Base-by-base conservation (phyloP, 1,140 invertebrate genomes). In the Leptinotarsa lineolata region DNA sequence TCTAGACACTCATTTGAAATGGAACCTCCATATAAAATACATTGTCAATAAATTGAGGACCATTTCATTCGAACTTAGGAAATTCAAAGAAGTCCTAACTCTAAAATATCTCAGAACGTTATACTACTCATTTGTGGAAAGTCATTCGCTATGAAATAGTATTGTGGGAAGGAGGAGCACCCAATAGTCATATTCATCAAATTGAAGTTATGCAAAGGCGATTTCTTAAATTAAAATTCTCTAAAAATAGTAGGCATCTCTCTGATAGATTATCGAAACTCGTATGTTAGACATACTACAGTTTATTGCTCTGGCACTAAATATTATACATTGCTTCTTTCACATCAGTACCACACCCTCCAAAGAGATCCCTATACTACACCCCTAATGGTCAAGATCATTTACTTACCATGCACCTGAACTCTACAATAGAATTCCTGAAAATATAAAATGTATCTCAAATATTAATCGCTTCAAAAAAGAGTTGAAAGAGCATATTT, bases 51-150 rank as follows among this genome's bases (percentile, higher is more conserved):
- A 63, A 24, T 24, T 24, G 60, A 63, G 18, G 60, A 6, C 22
- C 60, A 24, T 5, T 24, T 20, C 5, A 63, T 21, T 6, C 5
- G 11, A 20, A 20, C 11, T 24, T 12, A 63, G 18, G 18, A 20
- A 20, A 20, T 16, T 21, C 60, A 20, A 20, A 63, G 22, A 63
- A 21, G 5, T 63, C 60, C 60, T 21, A 20, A 5, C 60, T 6
- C 18, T 24, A 11, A 24, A 63, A 16, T 16, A 21, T 12, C 18
- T 63, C n/a, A n/a, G n/a, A n/a, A n/a, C n/a, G n/a, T n/a, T 13
- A 58, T 66, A 66, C 22, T 66, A 66, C 64, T 66, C 64, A 2
- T 20, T 66, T 66, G 64, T 66, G 22, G 64, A 66, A 66, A 30
- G 21, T 66, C 21, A 39, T 66, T 12, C 21, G 30, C 21, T 66